Evolutionary conservation across 2,113 vertebrate genomes (phyloP).

Genomic region (Epinephelus moara): DNA sequence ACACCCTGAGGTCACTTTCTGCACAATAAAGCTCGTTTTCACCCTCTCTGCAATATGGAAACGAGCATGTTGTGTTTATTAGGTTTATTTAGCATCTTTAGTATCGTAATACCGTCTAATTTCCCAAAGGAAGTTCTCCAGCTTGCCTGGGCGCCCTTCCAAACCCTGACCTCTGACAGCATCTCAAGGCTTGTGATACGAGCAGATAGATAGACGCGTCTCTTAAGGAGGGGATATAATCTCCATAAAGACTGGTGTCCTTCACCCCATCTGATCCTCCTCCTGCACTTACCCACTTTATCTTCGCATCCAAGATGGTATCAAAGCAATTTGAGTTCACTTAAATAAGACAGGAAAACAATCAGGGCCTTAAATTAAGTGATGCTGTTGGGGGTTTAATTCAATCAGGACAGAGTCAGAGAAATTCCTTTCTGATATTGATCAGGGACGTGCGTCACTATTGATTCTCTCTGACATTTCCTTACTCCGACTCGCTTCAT

Average conservation of each 20-base stretch:
- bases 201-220: conserved; percentile 43
- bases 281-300: conserved; percentile 73
- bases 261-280: conserved; percentile 76
- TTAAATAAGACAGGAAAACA: conserved; percentile 83
- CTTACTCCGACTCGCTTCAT: conserved; percentile 1
- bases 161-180: conserved; percentile 61
- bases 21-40: conserved; percentile 44
- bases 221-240: conserved; percentile 53
- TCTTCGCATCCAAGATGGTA: conserved; percentile 81
- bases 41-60: neutral
- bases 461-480: conserved; percentile 76
- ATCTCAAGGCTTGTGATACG: conserved; percentile 43
- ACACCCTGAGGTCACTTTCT: conserved; percentile 42
- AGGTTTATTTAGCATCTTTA: conserved; percentile 28
- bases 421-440: conserved; percentile 82
- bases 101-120: neutral
- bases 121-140: conserved; percentile 14
- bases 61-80: conserved; percentile 7
- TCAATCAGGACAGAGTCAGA: conserved; percentile 78
- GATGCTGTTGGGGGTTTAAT: conserved; percentile 71
- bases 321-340: conserved; percentile 77
- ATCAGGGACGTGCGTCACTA: conserved; percentile 73
- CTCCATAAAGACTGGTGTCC: conserved; percentile 66
- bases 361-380: conserved; percentile 75
- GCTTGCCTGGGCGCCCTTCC: conserved; percentile 24